A percentile compares a stretch with the other conserved stretches of the same genome.
These are phyloP conservation scores for Corythornis vintsioides DNA, from an alignment of 2,113 vertebrate species.

Conservation along the genomic window DNA sequence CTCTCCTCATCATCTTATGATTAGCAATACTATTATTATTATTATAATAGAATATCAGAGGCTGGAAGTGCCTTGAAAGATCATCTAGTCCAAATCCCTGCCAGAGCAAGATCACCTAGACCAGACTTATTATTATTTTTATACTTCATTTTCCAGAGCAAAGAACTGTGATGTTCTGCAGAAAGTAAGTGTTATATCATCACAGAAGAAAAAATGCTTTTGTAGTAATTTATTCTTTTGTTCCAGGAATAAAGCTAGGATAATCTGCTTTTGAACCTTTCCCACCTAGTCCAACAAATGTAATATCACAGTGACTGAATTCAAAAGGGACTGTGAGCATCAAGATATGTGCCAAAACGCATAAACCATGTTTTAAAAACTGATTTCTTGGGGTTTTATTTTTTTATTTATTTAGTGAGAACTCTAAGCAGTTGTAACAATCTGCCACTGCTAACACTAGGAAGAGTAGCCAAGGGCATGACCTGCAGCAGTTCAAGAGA, in stretches of 20 bases:
- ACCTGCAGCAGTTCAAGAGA: not conserved
- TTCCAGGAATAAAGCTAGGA: not conserved
- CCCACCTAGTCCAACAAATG: not conserved
- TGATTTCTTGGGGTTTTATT: not conserved
- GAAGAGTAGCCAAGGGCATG: not conserved
- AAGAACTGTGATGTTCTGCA: not conserved
- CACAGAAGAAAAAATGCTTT: not conserved
- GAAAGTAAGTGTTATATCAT: not conserved
- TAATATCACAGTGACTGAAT: not conserved
- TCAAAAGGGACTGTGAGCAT: not conserved
- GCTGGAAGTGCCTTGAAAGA: too few species aligned
- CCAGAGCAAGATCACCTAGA: too few species aligned
- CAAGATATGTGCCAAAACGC: not conserved
- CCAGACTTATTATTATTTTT: too few species aligned
- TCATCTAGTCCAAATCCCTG: too few species aligned
- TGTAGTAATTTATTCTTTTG: not conserved
- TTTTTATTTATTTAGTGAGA: not conserved
- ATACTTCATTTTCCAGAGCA: not conserved
- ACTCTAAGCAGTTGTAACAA: not conserved
- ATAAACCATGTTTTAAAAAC: not conserved
- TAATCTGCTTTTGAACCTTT: slow-evolving; percentile 15
- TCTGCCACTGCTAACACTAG: not conserved
- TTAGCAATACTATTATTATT: not conserved
- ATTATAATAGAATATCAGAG: too few species aligned
- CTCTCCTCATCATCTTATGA: not conserved